Conservation (phyloP, 2,113 vertebrate genomes). For the Zonotrichia leucophrys region DNA sequence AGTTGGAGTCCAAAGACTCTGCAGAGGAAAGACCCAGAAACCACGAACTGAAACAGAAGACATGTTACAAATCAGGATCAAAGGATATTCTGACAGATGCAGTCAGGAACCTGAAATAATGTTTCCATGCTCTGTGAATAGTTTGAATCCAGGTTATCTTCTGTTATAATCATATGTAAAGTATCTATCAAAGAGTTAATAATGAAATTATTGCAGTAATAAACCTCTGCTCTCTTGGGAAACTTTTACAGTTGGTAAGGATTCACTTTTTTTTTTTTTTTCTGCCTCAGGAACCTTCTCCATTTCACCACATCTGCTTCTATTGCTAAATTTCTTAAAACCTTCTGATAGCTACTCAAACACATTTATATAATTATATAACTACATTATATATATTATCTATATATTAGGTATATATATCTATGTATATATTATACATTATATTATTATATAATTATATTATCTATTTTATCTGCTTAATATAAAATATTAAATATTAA, state of each 20-base stretch:
- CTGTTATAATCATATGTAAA: background rate
- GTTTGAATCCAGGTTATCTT: background rate
- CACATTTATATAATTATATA: background rate
- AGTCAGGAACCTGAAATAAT: background rate
- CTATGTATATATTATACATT: background rate
- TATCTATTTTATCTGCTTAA: no score
- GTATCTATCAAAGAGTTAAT: background rate
- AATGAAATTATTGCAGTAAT: background rate
- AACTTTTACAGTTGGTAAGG: background rate
- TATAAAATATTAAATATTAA: no score
- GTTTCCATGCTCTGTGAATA: background rate
- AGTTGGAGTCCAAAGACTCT: background rate
- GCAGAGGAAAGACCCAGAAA: slow-evolving; percentile 4
- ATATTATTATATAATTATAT: background rate
- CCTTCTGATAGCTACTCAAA: background rate
- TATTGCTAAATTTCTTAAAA: background rate
- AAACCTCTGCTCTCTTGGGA: background rate
- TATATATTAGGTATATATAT: no score
- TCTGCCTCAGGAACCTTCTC: background rate
- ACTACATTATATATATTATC: background rate
- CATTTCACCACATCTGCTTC: background rate
- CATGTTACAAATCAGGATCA: background rate
- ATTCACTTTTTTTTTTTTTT: background rate
- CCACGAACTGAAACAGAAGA: background rate
- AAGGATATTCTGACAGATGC: background rate